Evolutionary conservation across 1,140 invertebrate genomes (phyloP).

Genomic region (Lepidurus apus): DNA sequence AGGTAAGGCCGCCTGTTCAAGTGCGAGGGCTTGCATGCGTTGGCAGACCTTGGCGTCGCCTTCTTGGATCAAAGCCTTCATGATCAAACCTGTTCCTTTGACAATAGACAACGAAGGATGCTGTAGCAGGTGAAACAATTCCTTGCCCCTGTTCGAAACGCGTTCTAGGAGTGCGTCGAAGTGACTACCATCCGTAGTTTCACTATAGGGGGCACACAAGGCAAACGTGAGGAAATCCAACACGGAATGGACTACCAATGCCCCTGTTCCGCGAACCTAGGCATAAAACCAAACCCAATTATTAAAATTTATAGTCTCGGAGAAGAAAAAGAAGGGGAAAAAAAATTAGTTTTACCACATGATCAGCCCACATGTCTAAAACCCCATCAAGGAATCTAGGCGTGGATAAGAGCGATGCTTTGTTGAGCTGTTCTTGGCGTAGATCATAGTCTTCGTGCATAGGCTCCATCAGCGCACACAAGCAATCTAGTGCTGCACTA

Average conservation of each 20-base stretch:
- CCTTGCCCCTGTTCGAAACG: conserved; percentile 83
- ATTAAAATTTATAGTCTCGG: not conserved
- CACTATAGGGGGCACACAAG: conserved; percentile 96
- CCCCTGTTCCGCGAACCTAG: conserved; percentile 59
- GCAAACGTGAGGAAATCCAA: conserved; percentile 98
- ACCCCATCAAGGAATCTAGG: conserved; percentile 87
- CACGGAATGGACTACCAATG: conserved; percentile 73
- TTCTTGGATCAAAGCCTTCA: conserved; percentile 97
- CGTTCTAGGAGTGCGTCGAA: conserved; percentile 93
- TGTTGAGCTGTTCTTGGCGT: conserved; percentile 95
- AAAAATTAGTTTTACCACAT: conserved; percentile 67
- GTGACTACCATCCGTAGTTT: conserved; percentile 95
- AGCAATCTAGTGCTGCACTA: conserved; percentile 93
- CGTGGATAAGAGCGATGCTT: conserved; percentile 87
- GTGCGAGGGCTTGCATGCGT: conserved; percentile 90
- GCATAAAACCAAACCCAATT: not conserved
- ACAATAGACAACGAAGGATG: conserved; percentile 96
- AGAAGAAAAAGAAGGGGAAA: conserved; percentile 26
- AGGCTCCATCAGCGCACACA: conserved; percentile 96
- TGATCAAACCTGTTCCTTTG: conserved; percentile 93
- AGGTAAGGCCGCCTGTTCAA: conserved; percentile 94
- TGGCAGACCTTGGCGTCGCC: conserved; percentile 16
- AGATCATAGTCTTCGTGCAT: conserved; percentile 95
- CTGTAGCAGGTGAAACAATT: conserved; percentile 91
- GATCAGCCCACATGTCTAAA: conserved; percentile 89